Evolutionary conservation across 2,797 vertebrate species (phyloP).

Genomic region (Etheostoma nigrum): DNA sequence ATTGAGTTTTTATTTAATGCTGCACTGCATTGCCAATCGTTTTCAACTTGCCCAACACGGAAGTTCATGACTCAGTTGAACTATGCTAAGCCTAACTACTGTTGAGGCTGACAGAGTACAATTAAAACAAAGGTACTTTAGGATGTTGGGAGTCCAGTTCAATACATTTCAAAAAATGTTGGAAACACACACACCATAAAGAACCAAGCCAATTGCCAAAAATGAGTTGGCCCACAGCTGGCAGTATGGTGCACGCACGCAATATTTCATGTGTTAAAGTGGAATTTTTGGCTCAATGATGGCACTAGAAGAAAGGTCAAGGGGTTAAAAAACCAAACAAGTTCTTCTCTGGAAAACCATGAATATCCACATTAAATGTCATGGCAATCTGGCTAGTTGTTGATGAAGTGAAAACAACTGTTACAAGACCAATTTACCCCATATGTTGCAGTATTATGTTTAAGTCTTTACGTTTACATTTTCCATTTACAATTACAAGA

Average conservation of each 20-base stretch:
- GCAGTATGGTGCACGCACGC: background rate
- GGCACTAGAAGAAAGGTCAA: constrained; percentile 18
- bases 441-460: too few relatives aligned
- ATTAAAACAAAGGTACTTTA: background rate
- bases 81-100: background rate
- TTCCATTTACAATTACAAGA: background rate
- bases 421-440: background rate
- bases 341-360: constrained; percentile 21
- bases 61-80: background rate
- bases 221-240: background rate
- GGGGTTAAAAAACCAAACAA: background rate
- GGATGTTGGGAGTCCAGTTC: background rate
- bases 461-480: background rate
- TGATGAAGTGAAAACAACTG: background rate
- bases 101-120: background rate
- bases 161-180: background rate
- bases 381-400: background rate
- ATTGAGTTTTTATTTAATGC: background rate
- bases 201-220: background rate
- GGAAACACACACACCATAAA: background rate
- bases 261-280: constrained; percentile 20
- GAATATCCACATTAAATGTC: constrained; percentile 25
- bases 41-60: background rate
- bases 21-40: background rate
- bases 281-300: background rate